Evolutionary conservation across 2,797 vertebrate genomes (phyloP).

Genomic region (Ptychadena robeensis): DNA sequence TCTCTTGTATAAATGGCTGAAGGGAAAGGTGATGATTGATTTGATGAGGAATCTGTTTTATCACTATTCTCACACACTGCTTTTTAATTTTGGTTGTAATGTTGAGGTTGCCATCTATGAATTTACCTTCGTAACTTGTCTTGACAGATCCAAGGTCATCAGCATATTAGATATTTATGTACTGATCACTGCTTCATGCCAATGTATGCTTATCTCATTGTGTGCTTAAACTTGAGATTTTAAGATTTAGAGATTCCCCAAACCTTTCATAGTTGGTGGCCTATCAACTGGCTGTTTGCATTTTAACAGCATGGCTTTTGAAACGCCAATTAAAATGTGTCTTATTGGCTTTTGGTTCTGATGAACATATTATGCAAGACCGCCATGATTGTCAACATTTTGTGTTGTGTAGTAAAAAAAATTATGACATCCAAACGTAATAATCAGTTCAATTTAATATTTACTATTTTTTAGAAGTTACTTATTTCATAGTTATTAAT

Average conservation of each 20-base stretch:
- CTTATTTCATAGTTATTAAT: neutral
- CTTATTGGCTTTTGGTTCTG: too few species aligned
- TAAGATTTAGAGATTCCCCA: neutral
- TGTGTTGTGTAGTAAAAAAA: neutral
- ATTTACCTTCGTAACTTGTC: neutral
- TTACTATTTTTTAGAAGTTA: neutral
- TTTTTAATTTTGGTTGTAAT: neutral
- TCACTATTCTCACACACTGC: neutral
- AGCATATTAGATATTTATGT: neutral
- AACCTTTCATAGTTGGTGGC: neutral
- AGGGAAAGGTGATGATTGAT: constrained; percentile 19
- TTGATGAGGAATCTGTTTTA: constrained; percentile 1
- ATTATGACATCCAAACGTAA: neutral
- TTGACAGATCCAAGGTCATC: neutral
- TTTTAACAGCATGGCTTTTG: too few species aligned
- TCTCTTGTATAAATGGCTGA: constrained; percentile 69
- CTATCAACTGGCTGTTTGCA: neutral
- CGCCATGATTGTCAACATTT: neutral
- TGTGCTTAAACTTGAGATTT: neutral
- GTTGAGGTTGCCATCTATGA: neutral
- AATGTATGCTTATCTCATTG: neutral
- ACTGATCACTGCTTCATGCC: neutral
- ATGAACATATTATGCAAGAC: neutral
- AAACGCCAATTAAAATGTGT: too few species aligned
- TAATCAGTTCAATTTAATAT: neutral